Evolutionary conservation across 64 coral and sea anemone species (phyloP).

Genomic region (Actinia tenebrosa): DNA sequence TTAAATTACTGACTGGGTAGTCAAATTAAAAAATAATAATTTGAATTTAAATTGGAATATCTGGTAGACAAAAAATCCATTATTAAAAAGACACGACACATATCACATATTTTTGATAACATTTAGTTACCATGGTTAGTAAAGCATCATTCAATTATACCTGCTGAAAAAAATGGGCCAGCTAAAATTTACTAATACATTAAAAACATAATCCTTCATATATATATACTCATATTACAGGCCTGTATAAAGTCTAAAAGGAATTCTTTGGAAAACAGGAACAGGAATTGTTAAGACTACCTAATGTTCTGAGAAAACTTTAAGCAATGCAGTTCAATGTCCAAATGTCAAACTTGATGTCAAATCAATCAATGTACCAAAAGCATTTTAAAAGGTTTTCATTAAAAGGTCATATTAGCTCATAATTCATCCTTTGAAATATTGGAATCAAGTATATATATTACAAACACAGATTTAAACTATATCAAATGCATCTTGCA

Average conservation of each 20-base stretch:
- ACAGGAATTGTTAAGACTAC: too few relatives aligned
- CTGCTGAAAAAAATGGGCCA: neutral
- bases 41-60: neutral
- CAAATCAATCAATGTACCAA: neutral
- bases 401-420: too few relatives aligned
- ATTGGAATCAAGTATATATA: too few relatives aligned
- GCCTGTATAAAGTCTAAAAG: neutral
- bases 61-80: neutral
- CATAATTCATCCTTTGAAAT: too few relatives aligned
- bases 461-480: too few relatives aligned
- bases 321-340: neutral
- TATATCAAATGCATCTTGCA: too few relatives aligned
- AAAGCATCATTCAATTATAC: neutral
- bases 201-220: neutral
- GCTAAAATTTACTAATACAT: neutral
- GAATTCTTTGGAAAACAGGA: neutral
- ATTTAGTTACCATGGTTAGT: neutral
- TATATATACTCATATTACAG: neutral
- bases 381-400: neutral
- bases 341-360: neutral
- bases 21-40: too few relatives aligned
- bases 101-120: neutral
- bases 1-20: too few relatives aligned
- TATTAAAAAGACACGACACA: neutral
- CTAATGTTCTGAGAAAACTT: neutral